Base-by-base conservation (phyloP, 2,797 vertebrate genomes). In the Pteronotus mesoamericanus region DNA sequence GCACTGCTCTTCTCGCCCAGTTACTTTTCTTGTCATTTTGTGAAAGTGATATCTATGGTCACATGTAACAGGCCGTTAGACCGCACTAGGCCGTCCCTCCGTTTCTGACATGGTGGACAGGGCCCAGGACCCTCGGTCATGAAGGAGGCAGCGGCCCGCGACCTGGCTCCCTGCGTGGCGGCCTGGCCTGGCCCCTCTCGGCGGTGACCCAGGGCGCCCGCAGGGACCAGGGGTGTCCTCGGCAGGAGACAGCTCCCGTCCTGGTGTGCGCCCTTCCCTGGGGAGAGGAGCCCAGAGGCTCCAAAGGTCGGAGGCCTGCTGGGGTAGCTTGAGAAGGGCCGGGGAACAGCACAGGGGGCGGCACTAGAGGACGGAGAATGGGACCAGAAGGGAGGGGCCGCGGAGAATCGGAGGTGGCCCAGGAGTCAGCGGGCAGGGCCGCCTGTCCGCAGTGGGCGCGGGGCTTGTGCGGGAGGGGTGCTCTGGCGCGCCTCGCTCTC, bases 91-190 rank as follows among this genome's bases (percentile, higher is more conserved):
- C 14, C 1, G 15, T 48, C 37, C 69, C 4, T 92, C 44, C 7
- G 24, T 83, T 72, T 86, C 42, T 74, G 22, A 14, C 10, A 5
- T 9, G 32, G 29, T 86, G 37, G 75, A n/a, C 82, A 12, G 48
- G 29, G 6, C 9, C 55, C 2, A 2, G 39, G 34, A 16, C 64
- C 15, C n/a, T 74, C 16, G 22, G 16, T 59, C n/a, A 24, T 55
- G 37, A 8, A 11, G 64, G 32, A 22, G 2, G 1, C 34, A 26
- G n/a, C 44, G 37, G 72, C 69, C 55, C 15, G 72, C 32, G 64
- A 34, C 3, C n/a, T 6, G 5, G 51, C 37, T 8, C 0, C n/a
- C 37, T 9, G 11, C 51, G 59, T 34, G 26, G 55, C 9, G n/a
- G n/a, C n/a, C 16, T 8, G 2, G 16, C 14, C 3, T 19, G 77